These are phyloP conservation scores for Rotaria sp. DNA, from an alignment of 2,888 invertebrate species.

Conservation along the genomic window DNA sequence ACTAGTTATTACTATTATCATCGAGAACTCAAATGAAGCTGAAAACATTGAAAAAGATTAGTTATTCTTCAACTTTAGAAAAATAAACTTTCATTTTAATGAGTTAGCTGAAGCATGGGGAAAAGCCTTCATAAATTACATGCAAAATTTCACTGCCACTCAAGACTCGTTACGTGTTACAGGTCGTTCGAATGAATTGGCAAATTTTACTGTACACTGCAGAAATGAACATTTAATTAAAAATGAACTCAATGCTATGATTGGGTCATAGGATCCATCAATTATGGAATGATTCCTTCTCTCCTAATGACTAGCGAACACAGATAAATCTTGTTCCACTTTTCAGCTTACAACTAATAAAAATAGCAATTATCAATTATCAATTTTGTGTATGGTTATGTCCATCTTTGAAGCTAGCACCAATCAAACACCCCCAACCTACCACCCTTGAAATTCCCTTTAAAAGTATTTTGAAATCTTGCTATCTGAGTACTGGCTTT, in stretches of 20 bases:
- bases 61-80: not conserved
- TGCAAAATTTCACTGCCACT: slow-evolving; percentile 50
- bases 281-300: no score
- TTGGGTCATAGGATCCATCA: slow-evolving; percentile 66
- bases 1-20: slow-evolving; percentile 77
- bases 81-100: not conserved
- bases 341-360: no score
- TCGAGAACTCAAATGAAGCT: slow-evolving; percentile 67
- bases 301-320: no score
- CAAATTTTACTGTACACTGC: slow-evolving; percentile 34
- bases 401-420: no score
- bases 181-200: slow-evolving; percentile 36
- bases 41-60: slow-evolving; percentile 54
- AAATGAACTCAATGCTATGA: slow-evolving; percentile 80
- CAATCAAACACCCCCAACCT: no score
- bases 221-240: slow-evolving; percentile 71
- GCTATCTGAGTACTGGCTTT: no score
- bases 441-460: no score
- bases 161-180: not conserved
- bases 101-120: slow-evolving; percentile 33
- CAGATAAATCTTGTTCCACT: no score
- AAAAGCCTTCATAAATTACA: slow-evolving; percentile 50
- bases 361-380: no score
- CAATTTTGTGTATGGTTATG: no score
- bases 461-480: no score